A percentile compares a stretch with the other conserved stretches of the same genome.
Conservation (phyloP, 2,888 invertebrate species). For the Ochropacha duplaris region DNA sequence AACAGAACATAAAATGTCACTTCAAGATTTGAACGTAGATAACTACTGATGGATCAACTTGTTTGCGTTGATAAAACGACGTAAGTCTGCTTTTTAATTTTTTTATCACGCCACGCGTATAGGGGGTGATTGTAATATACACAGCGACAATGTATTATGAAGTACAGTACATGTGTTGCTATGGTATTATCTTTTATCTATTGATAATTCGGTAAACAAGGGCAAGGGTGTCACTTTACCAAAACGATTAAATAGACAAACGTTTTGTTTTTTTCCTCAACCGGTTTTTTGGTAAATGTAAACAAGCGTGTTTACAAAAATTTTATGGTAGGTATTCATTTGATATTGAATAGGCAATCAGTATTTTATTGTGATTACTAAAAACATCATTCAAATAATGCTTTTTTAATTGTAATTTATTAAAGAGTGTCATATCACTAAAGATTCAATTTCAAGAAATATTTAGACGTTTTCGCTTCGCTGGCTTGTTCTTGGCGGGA, state of each 20-base stretch:
- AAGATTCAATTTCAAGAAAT: too few relatives aligned
- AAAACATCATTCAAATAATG: too few relatives aligned
- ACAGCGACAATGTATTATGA: not conserved
- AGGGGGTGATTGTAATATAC: not conserved
- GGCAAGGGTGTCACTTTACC: not conserved
- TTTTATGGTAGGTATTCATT: not conserved
- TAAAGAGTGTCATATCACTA: too few relatives aligned
- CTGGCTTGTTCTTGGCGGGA: too few relatives aligned
- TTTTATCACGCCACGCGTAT: constrained; percentile 1
- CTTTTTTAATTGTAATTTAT: too few relatives aligned
- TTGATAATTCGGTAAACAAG: not conserved
- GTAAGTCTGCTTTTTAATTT: constrained; percentile 7
- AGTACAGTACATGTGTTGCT: not conserved
- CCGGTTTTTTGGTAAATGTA: not conserved
- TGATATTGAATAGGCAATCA: not conserved
- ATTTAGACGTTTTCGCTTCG: too few relatives aligned
- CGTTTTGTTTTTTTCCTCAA: not conserved
- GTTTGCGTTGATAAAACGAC: constrained; percentile 39
- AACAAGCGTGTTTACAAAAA: not conserved
- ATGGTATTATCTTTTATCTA: not conserved
- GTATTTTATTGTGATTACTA: not conserved
- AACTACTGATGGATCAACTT: constrained; percentile 42
- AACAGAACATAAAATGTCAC: not conserved
- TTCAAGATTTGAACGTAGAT: constrained; percentile 22
- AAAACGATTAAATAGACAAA: too few relatives aligned